Evolutionary conservation across 2,888 invertebrate genomes (phyloP).

Genomic region (Stenurella melanura): DNA sequence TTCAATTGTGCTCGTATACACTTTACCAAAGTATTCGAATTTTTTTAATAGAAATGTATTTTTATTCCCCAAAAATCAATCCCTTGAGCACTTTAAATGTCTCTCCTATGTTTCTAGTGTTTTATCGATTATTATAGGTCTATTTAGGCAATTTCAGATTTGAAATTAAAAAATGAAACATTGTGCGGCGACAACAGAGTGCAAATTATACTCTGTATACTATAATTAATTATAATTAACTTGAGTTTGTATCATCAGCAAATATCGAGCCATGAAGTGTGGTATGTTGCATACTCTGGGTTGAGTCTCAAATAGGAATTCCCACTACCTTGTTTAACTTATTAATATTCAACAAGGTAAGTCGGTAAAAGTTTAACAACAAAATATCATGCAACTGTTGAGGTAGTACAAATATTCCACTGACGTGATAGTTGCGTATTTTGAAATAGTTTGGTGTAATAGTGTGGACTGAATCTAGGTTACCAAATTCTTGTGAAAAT

Average conservation of each 20-base stretch:
- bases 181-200: no score
- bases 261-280: neutral
- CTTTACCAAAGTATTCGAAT: no score
- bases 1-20: no score
- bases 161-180: no score
- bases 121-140: no score
- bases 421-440: slow-evolving; percentile 6
- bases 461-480: slow-evolving; percentile 17
- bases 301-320: neutral
- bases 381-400: slow-evolving; percentile 18
- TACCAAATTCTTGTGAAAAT: neutral
- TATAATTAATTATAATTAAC: no score
- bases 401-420: slow-evolving; percentile 1
- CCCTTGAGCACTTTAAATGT: no score
- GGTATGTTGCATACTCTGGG: neutral
- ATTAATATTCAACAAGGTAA: slow-evolving; percentile 39
- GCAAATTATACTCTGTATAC: no score
- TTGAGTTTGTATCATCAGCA: neutral
- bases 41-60: no score
- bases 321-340: neutral
- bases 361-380: slow-evolving; percentile 38
- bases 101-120: no score
- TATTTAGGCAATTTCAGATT: no score
- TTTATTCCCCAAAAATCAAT: no score
- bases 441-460: slow-evolving; percentile 32